Evolutionary conservation across 2,888 invertebrate species (phyloP).

Genomic region (Seira musarum): DNA sequence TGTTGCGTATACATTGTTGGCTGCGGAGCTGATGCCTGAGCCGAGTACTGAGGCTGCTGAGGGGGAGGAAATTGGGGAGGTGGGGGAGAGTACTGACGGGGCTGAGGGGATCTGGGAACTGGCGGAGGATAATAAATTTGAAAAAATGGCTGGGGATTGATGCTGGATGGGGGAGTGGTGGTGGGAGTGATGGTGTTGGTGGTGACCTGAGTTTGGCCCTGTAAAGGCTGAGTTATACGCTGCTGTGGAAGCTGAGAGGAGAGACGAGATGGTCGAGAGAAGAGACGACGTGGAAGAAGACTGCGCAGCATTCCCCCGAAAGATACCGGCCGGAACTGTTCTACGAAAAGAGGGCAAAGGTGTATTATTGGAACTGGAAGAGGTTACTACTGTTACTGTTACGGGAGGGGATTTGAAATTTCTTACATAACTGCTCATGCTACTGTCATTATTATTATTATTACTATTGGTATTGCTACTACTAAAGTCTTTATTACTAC

Average conservation of each 20-base stretch:
- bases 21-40: slow-evolving; percentile 31
- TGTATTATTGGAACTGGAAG: slow-evolving; percentile 49
- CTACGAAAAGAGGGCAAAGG: slow-evolving; percentile 62
- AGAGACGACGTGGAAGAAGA: slow-evolving; percentile 57
- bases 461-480: not conserved
- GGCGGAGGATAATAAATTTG: slow-evolving; percentile 50
- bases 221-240: slow-evolving; percentile 56
- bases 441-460: not conserved
- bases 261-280: slow-evolving; percentile 57
- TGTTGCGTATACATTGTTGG: slow-evolving; percentile 13
- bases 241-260: slow-evolving; percentile 56
- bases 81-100: slow-evolving; percentile 17
- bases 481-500: not conserved
- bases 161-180: slow-evolving; percentile 20
- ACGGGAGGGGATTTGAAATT: slow-evolving; percentile 19
- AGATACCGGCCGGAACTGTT: slow-evolving; percentile 61
- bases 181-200: too few species aligned
- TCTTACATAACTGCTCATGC: not conserved
- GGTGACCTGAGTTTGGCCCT: slow-evolving; percentile 19
- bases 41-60: slow-evolving; percentile 38
- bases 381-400: slow-evolving; percentile 4
- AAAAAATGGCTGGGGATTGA: slow-evolving; percentile 44
- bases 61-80: slow-evolving; percentile 27
- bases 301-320: slow-evolving; percentile 56
- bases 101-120: slow-evolving; percentile 23